Evolutionary conservation across 2,113 vertebrate species (phyloP).

Genomic region (Pogona vitticeps): DNA sequence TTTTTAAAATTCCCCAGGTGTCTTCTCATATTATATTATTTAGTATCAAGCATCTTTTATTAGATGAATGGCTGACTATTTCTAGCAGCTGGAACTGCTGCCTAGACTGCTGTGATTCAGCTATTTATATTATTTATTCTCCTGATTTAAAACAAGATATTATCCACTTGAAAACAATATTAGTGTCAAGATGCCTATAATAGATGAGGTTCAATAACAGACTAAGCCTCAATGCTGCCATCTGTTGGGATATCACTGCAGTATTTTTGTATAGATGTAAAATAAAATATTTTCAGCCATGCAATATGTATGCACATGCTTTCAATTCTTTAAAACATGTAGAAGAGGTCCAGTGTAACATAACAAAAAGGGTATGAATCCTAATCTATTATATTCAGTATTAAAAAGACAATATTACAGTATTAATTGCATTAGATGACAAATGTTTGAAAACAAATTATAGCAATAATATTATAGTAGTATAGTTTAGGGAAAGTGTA

Average conservation of each 20-base stretch:
- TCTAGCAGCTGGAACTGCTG: neutral
- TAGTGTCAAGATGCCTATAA: neutral
- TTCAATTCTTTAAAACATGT: neutral
- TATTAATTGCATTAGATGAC: neutral
- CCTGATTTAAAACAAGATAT: neutral
- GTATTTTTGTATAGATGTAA: neutral
- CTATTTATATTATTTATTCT: neutral
- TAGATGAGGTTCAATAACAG: neutral
- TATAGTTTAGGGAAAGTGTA: neutral
- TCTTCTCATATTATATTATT: too few species aligned
- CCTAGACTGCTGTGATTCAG: neutral
- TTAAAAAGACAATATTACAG: neutral
- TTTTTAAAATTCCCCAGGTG: too few species aligned
- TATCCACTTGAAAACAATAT: neutral
- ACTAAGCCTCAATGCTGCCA: constrained; percentile 25
- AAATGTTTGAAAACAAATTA: neutral
- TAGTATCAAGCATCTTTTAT: neutral
- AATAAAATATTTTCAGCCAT: neutral
- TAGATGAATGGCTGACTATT: neutral
- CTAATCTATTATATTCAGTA: neutral
- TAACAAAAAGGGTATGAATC: neutral
- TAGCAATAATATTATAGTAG: neutral
- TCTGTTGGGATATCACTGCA: constrained; percentile 2
- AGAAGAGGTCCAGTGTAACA: neutral
- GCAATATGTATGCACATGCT: neutral